These are phyloP conservation scores for Melanostoma mellinum DNA, from an alignment of 2,888 invertebrate genomes.

Conservation along the genomic window DNA sequence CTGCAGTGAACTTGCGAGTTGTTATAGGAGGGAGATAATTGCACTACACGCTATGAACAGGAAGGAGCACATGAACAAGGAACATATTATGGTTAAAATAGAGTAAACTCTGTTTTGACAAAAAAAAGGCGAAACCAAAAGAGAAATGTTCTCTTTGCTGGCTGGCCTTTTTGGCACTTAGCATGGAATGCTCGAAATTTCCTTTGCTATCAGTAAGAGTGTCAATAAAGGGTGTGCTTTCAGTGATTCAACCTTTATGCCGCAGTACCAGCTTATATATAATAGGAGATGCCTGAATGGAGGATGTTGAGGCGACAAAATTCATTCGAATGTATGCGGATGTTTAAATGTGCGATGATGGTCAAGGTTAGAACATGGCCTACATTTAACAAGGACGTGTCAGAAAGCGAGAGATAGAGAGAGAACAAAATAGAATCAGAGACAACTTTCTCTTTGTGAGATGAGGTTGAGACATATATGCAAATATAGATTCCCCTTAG, in stretches of 20 bases:
- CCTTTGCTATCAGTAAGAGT: conserved; percentile 5
- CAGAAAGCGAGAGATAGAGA: neutral
- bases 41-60: conserved; percentile 19
- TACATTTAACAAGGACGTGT: conserved; percentile 35
- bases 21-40: conserved; percentile 41
- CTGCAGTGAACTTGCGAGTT: conserved; percentile 59
- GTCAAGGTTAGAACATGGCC: conserved; percentile 64
- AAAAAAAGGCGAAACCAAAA: conserved; percentile 1
- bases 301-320: conserved; percentile 3
- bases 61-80: conserved; percentile 24
- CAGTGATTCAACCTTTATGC: conserved; percentile 25
- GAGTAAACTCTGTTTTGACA: conserved; percentile 27
- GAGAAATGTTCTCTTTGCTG: conserved; percentile 26
- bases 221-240: conserved; percentile 42
- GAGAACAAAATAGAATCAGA: too few species aligned
- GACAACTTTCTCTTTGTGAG: too few species aligned
- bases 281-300: neutral
- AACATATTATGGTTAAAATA: conserved; percentile 23
- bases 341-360: conserved; percentile 34
- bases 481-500: too few species aligned
- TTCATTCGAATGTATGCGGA: conserved; percentile 15
- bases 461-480: too few species aligned
- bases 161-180: conserved; percentile 60
- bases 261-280: conserved; percentile 27
- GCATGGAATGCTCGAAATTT: conserved; percentile 26